Evolutionary conservation across 2,888 invertebrate genomes (phyloP), one percentile per base, ranked within the genome.

Genomic region (Cyrtodaria siliqua): DNA sequence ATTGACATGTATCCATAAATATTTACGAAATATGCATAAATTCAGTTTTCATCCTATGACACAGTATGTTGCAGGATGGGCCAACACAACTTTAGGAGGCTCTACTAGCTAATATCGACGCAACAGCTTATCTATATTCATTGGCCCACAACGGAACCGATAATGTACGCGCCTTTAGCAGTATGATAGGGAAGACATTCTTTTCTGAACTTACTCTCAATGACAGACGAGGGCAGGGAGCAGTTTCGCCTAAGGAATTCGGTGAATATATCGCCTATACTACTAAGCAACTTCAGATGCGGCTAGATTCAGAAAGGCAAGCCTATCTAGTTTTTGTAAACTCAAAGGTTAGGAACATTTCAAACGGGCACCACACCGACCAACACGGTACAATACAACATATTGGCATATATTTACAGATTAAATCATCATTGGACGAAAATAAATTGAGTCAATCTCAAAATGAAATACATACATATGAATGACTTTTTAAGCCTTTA

Each of bases 161-260:
- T 18, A 74, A 74, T 47, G 57, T 68, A 8, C 14, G 74, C 23
- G 68, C 67, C 20, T 74, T 74, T 33, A 63, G 59, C 27, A 68
- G 67, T 49, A 26, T 73, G 50, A 62, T 67, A 3, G 67, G 73
- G 8, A 61, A 73, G 42, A 73, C 67, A 0, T 73, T 68, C 27
- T 76, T 80, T 44, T 63, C 69, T 2, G 69, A 80, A 33, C 20
- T 80, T 24, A 69, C 80, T 14, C 44, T 72, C 12, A 55, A 76
- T 26, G 73, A 80, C 27, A 80, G 55, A 24, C 29, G 66, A 42
- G 76, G 72, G 14, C 72, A 72, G 14, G 69, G 75, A n/a, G 70
- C 72, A 20, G 62, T 80, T 6, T 47, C 73, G 14, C 14, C 40
- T 24, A 29, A 68, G n/a, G 72, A 80, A 26, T 80, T 80, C 50